A percentile compares a stretch with the other conserved stretches of the same genome.
phyloP scores from a whole-genome alignment of 1,140 invertebrate genomes.

The Teleogryllus occipitalis region DNA sequence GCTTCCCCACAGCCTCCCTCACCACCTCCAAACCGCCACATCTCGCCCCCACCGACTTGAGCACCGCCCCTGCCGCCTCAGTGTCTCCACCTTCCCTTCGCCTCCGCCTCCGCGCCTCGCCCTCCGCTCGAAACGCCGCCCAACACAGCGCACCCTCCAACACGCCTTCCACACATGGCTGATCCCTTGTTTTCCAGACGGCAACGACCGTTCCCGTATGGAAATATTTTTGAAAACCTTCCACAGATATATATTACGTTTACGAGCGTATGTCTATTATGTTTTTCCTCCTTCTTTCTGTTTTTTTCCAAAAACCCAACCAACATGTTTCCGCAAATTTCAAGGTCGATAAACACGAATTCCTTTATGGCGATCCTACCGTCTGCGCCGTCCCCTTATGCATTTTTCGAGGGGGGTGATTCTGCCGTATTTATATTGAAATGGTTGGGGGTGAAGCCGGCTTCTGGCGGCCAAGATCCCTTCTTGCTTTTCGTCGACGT shows the following conservation, averaged over 20 bases:
- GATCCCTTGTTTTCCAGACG: no score
- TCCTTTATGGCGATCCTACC: neutral
- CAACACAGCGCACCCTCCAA: no score
- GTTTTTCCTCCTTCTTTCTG: neutral
- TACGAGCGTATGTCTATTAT: neutral
- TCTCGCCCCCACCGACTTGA: no score
- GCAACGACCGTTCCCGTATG: neutral
- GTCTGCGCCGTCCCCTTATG: neutral
- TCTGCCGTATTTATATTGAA: neutral
- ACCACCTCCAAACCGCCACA: no score
- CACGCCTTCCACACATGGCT: no score
- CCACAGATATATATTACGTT: neutral
- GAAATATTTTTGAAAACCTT: neutral
- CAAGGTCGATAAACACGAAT: conserved; percentile 1
- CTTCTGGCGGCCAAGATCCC: neutral
- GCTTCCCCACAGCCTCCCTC: no score
- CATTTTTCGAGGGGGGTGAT: neutral
- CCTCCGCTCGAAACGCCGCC: no score
- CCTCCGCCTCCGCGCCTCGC: no score
- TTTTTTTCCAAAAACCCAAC: neutral
- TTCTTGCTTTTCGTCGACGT: neutral
- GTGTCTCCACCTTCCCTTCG: no score
- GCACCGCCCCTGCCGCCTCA: no score
- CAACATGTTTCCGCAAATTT: conserved; percentile 4
- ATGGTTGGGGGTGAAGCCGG: neutral